Conservation (phyloP, 1,140 invertebrate genomes). For the Pseudomyrmex dendroicus region DNA sequence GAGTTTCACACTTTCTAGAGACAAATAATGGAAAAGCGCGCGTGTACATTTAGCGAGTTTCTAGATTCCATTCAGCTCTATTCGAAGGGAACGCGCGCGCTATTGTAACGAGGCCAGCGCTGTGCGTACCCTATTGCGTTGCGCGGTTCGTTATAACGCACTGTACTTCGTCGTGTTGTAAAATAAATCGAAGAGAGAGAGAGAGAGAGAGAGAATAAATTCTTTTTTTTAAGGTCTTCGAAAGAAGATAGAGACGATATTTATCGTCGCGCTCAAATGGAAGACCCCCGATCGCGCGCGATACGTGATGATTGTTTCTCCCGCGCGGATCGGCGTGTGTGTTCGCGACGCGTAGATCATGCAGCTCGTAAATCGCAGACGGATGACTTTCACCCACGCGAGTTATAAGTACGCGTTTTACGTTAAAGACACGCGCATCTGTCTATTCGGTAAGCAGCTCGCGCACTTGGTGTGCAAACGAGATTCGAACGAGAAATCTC, state of each 20-base stretch:
- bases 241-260: neutral
- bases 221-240: too few species aligned
- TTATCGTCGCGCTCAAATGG: neutral
- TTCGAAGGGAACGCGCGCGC: slow-evolving; percentile 44
- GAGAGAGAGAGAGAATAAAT: neutral
- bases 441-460: neutral
- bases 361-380: slow-evolving; percentile 32
- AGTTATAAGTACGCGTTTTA: slow-evolving; percentile 13
- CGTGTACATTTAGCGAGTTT: slow-evolving; percentile 31
- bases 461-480: neutral
- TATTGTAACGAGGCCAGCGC: slow-evolving; percentile 30
- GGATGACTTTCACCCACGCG: slow-evolving; percentile 25
- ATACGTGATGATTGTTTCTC: slow-evolving; percentile 10
- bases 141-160: neutral
- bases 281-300: neutral
- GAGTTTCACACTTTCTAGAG: slow-evolving; percentile 60
- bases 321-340: neutral
- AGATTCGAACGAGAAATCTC: neutral
- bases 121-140: neutral
- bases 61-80: slow-evolving; percentile 53
- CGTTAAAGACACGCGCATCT: slow-evolving; percentile 11
- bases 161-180: slow-evolving; percentile 6
- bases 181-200: neutral
- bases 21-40: slow-evolving; percentile 53
- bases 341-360: slow-evolving; percentile 9